A percentile compares a stretch with the other conserved stretches of the same genome.
These are phyloP conservation scores for Oreochromis tanganicae DNA, from an alignment of 2,113 vertebrate species.

Conservation along the genomic window DNA sequence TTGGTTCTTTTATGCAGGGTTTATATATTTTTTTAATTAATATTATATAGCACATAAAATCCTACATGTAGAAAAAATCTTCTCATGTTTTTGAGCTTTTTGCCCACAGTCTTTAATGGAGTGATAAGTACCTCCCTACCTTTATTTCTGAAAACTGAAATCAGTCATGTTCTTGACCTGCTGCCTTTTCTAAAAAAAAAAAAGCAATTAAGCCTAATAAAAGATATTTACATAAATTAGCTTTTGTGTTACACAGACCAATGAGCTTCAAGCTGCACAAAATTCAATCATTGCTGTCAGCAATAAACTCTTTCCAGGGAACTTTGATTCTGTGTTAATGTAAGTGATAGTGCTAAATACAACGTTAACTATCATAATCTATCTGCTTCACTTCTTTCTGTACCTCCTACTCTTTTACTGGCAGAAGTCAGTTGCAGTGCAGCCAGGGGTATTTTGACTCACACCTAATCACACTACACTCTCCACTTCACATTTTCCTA, in stretches of 20 bases:
- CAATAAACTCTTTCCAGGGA: background rate
- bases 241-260: background rate
- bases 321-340: background rate
- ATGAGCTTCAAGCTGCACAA: background rate
- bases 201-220: background rate
- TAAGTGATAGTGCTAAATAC: background rate
- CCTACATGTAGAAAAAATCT: background rate
- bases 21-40: background rate
- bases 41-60: background rate
- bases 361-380: background rate
- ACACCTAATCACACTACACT: constrained; percentile 6
- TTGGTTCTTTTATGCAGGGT: background rate
- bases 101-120: background rate
- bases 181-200: background rate
- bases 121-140: background rate
- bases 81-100: background rate
- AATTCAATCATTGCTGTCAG: background rate
- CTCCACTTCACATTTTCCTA: constrained; percentile 1
- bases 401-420: background rate
- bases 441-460: constrained; percentile 16
- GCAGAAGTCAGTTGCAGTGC: background rate
- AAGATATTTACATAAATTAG: background rate
- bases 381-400: background rate
- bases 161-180: background rate
- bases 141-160: background rate